phyloP scores from a whole-genome alignment of 1,140 invertebrate genomes.

The Hirudo medicinalis region DNA sequence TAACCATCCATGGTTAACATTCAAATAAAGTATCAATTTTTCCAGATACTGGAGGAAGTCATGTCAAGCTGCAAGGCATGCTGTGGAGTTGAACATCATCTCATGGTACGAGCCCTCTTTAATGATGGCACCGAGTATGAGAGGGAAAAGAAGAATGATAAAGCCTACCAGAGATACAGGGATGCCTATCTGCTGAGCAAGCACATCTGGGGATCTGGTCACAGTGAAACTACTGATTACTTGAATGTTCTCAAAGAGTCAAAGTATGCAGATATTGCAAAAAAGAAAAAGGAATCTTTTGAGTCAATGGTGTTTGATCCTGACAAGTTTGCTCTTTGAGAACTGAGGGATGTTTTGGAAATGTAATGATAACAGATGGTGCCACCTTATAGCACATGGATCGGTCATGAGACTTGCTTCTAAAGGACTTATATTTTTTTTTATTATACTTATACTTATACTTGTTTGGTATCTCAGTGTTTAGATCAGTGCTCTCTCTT shows the following conservation, averaged over 20 bases:
- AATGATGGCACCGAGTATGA: background rate
- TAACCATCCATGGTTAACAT: background rate
- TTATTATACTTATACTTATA: too few species aligned
- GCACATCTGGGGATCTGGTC: background rate
- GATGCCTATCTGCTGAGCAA: conserved; percentile 5
- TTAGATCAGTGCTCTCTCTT: too few species aligned
- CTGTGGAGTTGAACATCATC: background rate
- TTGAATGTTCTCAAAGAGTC: background rate
- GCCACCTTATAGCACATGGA: too few species aligned
- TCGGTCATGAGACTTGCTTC: too few species aligned
- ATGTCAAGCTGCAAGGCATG: background rate
- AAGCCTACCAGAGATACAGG: background rate
- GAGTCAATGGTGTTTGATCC: background rate
- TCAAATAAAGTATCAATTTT: background rate
- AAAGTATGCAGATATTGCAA: background rate
- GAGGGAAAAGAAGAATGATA: background rate
- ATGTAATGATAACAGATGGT: too few species aligned
- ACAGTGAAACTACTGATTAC: background rate
- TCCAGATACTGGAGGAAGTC: background rate
- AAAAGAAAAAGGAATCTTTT: background rate
- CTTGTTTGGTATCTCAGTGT: too few species aligned
- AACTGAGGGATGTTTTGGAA: too few species aligned
- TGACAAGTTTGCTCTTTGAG: too few species aligned
- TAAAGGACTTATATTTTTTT: too few species aligned
- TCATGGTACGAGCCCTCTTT: background rate